Evolutionary conservation across 2,888 invertebrate genomes (phyloP).

Genomic region (Pharmacophagus antenor): DNA sequence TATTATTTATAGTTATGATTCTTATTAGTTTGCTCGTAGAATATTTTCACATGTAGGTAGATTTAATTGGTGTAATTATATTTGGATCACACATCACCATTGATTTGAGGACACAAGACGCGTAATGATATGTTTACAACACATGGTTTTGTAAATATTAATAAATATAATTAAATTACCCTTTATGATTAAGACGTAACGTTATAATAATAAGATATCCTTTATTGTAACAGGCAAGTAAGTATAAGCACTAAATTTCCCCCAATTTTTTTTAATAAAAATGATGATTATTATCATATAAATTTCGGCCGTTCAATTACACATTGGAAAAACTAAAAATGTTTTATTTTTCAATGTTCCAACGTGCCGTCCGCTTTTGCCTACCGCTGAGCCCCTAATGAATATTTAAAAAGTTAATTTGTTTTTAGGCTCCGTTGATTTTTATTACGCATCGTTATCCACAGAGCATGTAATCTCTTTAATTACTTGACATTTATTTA

Average conservation of each 20-base stretch:
- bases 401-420: slow-evolving; percentile 7
- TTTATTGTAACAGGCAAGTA: too few species aligned
- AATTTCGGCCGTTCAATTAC: background rate
- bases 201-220: too few species aligned
- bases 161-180: too few species aligned
- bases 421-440: slow-evolving; percentile 1
- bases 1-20: too few species aligned
- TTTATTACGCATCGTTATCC: slow-evolving; percentile 8
- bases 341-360: background rate
- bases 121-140: background rate
- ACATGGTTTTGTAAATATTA: background rate
- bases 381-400: background rate
- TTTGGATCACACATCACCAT: background rate
- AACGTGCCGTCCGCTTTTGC: background rate
- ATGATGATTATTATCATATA: too few species aligned
- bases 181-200: too few species aligned
- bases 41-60: too few species aligned
- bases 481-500: background rate
- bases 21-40: too few species aligned
- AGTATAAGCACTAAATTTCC: too few species aligned
- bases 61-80: too few species aligned
- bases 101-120: too few species aligned
- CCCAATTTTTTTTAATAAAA: too few species aligned
- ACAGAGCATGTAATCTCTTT: background rate
- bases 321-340: background rate